Base-by-base conservation (phyloP, 2,113 vertebrate species). In the Kobus ellipsiprymnus region DNA sequence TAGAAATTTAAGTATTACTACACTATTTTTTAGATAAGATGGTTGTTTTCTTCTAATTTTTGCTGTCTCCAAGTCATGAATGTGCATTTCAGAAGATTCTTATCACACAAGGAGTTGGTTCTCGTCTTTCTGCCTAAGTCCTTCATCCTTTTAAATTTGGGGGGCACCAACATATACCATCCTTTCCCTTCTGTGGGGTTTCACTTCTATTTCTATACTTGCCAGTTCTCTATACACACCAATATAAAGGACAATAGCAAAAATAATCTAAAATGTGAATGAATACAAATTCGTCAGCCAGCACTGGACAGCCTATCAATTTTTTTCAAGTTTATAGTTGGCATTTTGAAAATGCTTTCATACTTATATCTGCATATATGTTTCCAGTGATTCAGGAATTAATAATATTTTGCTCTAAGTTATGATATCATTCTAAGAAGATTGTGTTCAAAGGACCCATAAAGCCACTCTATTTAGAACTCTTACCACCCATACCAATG, bases 351-450 rank as follows among this genome's bases (percentile, higher is more conserved):
- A 60, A 54, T 40, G 36, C 29, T 77, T 96, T 55, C 87, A 77
- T 3, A 57, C 17, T 94, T 94, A 85, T 7, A 94, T 82, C 46
- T 93, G 33, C 52, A 54, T 60, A 46, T 46, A 81, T 84, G 30
- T 81, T 84, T 97, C 44, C 83, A 21, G 52, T 55, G n/a, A 94
- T 59, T 81, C 64, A 7, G 12, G 33, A 74, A 90, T 92, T 64
- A 94, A 86, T 62, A 85, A 54, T 86, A 92, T 57, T 92, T 95
- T 78, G 46, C 15, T 23, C 5, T 64, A 90, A 80, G 85, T 85
- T 2, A 21, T 93, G 52, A 92, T 92, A n/a, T 64, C 55, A 82
- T 93, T 95, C 57, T 82, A 91, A 96, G 77, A 88, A 89, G 36
- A 78, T 2, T 90, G 2, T 67, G 87, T 62, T 90, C 91, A 88